Conservation (phyloP, 1,140 invertebrate genomes). For the Hycleus cichorii region DNA sequence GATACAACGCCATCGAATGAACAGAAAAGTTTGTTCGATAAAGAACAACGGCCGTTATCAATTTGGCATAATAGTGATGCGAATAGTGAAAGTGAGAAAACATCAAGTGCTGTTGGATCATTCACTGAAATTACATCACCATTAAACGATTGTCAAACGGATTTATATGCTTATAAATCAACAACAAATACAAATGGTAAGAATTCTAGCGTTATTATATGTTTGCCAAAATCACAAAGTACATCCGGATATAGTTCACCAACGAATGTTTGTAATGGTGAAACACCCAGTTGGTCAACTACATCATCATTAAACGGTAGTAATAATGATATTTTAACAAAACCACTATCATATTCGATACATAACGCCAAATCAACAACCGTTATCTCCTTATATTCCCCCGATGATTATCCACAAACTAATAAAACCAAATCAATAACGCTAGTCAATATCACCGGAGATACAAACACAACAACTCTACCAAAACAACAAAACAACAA, state of each 20-base stretch:
- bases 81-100: slow-evolving; percentile 38
- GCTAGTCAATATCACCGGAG: slow-evolving; percentile 38
- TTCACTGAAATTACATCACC: slow-evolving; percentile 37
- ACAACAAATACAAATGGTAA: slow-evolving; percentile 32
- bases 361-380: slow-evolving; percentile 37
- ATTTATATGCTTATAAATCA: slow-evolving; percentile 32
- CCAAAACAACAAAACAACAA: neutral
- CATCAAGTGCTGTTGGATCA: slow-evolving; percentile 38
- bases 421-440: slow-evolving; percentile 34
- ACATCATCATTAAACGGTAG: slow-evolving; percentile 39
- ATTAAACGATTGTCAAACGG: slow-evolving; percentile 29
- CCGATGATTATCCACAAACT: slow-evolving; percentile 12
- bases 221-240: slow-evolving; percentile 40
- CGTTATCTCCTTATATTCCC: slow-evolving; percentile 37
- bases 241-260: slow-evolving; percentile 45
- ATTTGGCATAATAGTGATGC: slow-evolving; percentile 35
- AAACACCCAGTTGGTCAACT: slow-evolving; percentile 38
- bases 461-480: slow-evolving; percentile 7
- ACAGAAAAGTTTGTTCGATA: slow-evolving; percentile 16
- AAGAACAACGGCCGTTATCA: slow-evolving; percentile 20
- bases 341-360: slow-evolving; percentile 36
- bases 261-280: slow-evolving; percentile 28
- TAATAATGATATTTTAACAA: slow-evolving; percentile 30
- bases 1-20: slow-evolving; percentile 39
- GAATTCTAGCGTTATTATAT: slow-evolving; percentile 32